Evolutionary conservation across 2,888 invertebrate species (phyloP).

Genomic region (Cantharis flavilabris): DNA sequence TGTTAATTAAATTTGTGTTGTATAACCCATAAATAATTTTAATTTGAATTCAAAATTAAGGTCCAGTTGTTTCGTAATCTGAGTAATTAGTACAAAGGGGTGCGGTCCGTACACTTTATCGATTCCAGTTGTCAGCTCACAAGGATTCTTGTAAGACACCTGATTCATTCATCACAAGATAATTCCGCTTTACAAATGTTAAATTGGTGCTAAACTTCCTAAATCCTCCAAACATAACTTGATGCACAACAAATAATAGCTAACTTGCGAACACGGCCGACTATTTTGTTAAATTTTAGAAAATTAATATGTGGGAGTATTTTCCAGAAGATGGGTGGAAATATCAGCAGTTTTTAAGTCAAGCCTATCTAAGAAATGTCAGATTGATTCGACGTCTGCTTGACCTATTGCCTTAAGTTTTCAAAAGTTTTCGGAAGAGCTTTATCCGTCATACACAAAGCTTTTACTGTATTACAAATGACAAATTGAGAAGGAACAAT

Average conservation of each 20-base stretch:
- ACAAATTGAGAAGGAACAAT: neutral
- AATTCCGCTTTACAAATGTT: slow-evolving; percentile 23
- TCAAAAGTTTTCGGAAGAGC: neutral
- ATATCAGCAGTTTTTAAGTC: neutral
- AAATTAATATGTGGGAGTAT: neutral
- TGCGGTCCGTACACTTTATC: slow-evolving; percentile 17
- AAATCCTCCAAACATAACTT: neutral
- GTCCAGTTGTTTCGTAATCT: slow-evolving; percentile 13
- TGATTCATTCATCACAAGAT: slow-evolving; percentile 31
- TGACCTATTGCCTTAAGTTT: neutral
- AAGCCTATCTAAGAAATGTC: neutral
- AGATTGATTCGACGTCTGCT: neutral
- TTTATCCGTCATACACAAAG: neutral
- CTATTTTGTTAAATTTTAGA: neutral
- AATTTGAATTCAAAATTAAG: slow-evolving; percentile 4
- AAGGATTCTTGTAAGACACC: slow-evolving; percentile 20
- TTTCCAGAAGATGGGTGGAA: neutral
- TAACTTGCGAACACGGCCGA: neutral
- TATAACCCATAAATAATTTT: neutral
- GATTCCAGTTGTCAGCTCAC: slow-evolving; percentile 13
- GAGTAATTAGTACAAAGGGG: slow-evolving; percentile 16
- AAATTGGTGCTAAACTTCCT: slow-evolving; percentile 11
- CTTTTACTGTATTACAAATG: neutral
- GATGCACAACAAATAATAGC: neutral
- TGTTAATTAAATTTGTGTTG: neutral